Conservation (phyloP, 2,888 invertebrate species). For the Melieria omissa region DNA sequence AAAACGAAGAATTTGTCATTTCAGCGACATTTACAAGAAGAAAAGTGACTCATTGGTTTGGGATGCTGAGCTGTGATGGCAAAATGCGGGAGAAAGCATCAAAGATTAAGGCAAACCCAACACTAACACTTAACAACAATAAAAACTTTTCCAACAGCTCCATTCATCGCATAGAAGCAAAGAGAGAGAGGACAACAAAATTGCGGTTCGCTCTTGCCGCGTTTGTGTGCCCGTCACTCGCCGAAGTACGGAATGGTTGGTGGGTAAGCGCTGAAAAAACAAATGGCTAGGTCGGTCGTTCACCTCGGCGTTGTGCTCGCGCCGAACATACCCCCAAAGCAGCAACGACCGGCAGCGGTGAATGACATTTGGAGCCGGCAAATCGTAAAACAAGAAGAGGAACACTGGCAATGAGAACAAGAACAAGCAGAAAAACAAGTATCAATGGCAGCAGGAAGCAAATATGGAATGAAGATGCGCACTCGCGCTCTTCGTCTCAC, state of each 20-base stretch:
- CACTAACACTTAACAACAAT: too few species aligned
- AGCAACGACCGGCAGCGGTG: slow-evolving; percentile 31
- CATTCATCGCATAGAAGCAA: too few species aligned
- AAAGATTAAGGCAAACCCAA: background rate
- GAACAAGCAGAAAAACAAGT: slow-evolving; percentile 9
- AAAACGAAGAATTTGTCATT: background rate
- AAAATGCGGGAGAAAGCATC: background rate
- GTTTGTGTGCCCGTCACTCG: background rate
- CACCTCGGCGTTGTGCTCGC: slow-evolving; percentile 53
- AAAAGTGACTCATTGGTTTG: slow-evolving; percentile 22
- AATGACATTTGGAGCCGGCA: slow-evolving; percentile 43
- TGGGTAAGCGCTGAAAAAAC: slow-evolving; percentile 25
- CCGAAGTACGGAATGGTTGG: background rate
- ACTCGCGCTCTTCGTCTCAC: background rate
- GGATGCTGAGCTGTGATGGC: slow-evolving; percentile 9
- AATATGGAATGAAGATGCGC: slow-evolving; percentile 20
- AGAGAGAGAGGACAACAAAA: background rate
- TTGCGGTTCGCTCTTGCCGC: background rate
- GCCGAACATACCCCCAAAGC: slow-evolving; percentile 23
- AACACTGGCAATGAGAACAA: background rate
- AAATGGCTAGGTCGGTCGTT: slow-evolving; percentile 68
- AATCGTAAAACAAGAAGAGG: background rate
- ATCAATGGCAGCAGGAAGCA: slow-evolving; percentile 16
- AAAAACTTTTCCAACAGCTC: too few species aligned
- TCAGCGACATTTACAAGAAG: too few species aligned